Evolutionary conservation across 2,888 invertebrate genomes (phyloP).

Genomic region (Chorisops tibialis): DNA sequence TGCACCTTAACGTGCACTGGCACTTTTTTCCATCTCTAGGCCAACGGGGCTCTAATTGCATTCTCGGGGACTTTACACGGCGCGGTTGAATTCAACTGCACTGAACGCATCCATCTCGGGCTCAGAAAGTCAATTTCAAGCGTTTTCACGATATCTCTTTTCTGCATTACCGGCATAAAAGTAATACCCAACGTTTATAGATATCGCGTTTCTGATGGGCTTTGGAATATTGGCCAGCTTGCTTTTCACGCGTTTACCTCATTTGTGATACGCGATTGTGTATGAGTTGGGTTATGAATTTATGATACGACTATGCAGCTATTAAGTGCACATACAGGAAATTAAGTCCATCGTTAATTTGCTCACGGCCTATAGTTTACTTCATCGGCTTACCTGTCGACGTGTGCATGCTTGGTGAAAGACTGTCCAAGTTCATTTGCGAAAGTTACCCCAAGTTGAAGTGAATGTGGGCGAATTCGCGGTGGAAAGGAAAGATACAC

Average conservation of each 20-base stretch:
- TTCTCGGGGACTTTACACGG: too few species aligned
- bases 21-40: too few species aligned
- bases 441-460: not conserved
- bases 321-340: slow-evolving; percentile 20
- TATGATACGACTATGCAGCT: not conserved
- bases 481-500: too few species aligned
- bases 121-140: too few species aligned
- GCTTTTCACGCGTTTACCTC: slow-evolving; percentile 5
- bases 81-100: too few species aligned
- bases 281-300: slow-evolving; percentile 9
- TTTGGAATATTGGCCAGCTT: not conserved
- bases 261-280: not conserved
- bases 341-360: slow-evolving; percentile 27
- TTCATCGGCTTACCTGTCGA: not conserved
- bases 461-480: too few species aligned
- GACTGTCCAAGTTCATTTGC: not conserved
- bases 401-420: slow-evolving; percentile 10
- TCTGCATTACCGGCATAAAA: too few species aligned
- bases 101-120: too few species aligned
- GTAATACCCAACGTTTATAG: too few species aligned
- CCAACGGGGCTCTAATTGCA: too few species aligned
- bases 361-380: slow-evolving; percentile 9
- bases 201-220: too few species aligned
- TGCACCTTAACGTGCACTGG: not conserved
- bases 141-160: too few species aligned